Conservation (phyloP, 2,888 invertebrate species). For the Brachyopa scutellaris region DNA sequence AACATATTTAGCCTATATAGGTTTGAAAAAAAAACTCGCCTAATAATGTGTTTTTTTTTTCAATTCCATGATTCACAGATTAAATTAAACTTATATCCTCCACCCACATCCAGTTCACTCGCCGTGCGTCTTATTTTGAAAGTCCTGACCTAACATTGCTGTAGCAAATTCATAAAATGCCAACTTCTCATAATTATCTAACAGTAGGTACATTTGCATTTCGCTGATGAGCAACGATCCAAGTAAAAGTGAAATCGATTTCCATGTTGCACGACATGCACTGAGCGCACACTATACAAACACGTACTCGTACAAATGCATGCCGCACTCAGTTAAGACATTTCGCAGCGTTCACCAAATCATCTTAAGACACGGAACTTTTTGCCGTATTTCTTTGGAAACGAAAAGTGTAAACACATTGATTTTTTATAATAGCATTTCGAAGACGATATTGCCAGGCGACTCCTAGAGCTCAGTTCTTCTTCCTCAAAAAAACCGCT, state of each 20-base stretch:
- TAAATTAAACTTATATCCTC: too few species aligned
- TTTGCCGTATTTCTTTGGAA: slow-evolving; percentile 7
- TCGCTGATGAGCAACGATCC: slow-evolving; percentile 18
- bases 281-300: slow-evolving; percentile 4
- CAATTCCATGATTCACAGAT: too few species aligned
- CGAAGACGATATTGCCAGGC: neutral
- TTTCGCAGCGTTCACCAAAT: neutral
- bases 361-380: slow-evolving; percentile 6
- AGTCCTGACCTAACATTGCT: neutral
- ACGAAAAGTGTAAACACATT: neutral
- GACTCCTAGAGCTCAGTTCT: too few species aligned
- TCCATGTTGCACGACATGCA: slow-evolving; percentile 37
- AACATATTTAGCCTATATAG: too few species aligned
- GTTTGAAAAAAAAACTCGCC: too few species aligned
- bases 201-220: slow-evolving; percentile 7
- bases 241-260: slow-evolving; percentile 60
- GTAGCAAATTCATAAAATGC: neutral
- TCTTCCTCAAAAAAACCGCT: too few species aligned
- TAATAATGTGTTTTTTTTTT: neutral
- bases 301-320: slow-evolving; percentile 4
- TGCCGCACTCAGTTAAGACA: neutral
- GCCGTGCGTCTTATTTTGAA: too few species aligned
- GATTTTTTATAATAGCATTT: too few species aligned
- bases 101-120: neutral
- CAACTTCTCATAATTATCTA: slow-evolving; percentile 15